Conservation (phyloP, 2,888 invertebrate species). For the Pterobdella sp. region DNA sequence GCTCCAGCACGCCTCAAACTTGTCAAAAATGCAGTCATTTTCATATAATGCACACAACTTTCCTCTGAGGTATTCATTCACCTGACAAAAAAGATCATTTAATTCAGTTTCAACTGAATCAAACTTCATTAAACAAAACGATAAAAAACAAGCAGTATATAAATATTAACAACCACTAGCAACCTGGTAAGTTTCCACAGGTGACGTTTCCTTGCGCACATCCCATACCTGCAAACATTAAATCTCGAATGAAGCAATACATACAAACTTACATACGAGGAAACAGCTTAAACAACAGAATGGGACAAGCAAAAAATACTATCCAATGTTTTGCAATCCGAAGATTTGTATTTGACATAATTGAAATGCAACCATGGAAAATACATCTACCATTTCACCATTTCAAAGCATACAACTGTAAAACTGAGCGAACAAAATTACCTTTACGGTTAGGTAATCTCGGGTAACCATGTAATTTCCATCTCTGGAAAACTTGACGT, state of each 20-base stretch:
- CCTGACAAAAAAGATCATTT: slow-evolving; percentile 49
- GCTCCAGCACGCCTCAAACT: slow-evolving; percentile 99
- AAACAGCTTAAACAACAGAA: too few relatives aligned
- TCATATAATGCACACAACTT: slow-evolving; percentile 97
- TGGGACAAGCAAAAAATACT: too few relatives aligned
- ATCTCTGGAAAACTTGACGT: slow-evolving; percentile 96
- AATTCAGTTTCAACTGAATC: too few relatives aligned
- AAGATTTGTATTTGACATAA: too few relatives aligned
- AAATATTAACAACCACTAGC: background rate
- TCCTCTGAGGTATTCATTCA: slow-evolving; percentile 93
- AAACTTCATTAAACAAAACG: background rate
- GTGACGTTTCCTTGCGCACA: slow-evolving; percentile 94
- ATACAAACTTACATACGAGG: too few relatives aligned
- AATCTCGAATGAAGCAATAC: background rate
- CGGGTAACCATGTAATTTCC: slow-evolving; percentile 97
- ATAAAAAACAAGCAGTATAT: background rate
- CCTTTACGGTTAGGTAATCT: slow-evolving; percentile 97
- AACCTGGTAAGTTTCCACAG: slow-evolving; percentile 67
- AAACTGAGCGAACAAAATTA: too few relatives aligned
- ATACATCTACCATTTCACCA: too few relatives aligned
- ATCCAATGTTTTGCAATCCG: too few relatives aligned
- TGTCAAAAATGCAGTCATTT: slow-evolving; percentile 99
- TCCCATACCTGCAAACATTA: slow-evolving; percentile 68
- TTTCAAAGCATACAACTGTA: too few relatives aligned
- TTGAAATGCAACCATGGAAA: too few relatives aligned